These are phyloP conservation scores for Mya arenaria DNA, from an alignment of 1,140 invertebrate genomes.

Conservation along the genomic window DNA sequence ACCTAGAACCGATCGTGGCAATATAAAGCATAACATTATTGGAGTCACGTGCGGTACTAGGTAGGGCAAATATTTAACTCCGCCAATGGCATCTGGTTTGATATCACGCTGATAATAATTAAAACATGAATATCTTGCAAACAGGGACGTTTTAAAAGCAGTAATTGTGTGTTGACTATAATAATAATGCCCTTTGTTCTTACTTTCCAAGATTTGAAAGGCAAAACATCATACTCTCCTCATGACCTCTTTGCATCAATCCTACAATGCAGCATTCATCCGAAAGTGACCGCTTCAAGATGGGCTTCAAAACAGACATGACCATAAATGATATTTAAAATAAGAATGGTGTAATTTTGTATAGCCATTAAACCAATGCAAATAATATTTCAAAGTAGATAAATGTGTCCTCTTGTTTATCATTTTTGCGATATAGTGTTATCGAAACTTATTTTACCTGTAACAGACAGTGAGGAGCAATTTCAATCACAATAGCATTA, in stretches of 20 bases:
- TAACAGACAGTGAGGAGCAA: slow-evolving; percentile 94
- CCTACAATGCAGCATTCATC: not conserved
- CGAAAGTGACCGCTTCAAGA: not conserved
- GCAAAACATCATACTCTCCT: not conserved
- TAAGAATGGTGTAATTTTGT: not conserved
- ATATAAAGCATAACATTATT: no score
- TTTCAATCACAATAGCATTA: slow-evolving; percentile 94
- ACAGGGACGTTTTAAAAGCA: not conserved
- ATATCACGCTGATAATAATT: not conserved
- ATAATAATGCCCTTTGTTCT: not conserved
- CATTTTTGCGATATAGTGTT: slow-evolving; percentile 86
- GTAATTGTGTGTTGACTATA: not conserved
- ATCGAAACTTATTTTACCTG: slow-evolving; percentile 89
- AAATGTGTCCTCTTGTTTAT: slow-evolving; percentile 86
- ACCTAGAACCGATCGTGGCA: no score
- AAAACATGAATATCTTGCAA: not conserved
- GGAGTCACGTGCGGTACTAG: no score
- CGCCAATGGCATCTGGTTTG: not conserved
- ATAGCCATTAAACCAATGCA: not conserved
- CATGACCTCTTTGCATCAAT: slow-evolving; percentile 6
- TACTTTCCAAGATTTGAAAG: slow-evolving; percentile 30
- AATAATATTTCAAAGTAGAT: not conserved
- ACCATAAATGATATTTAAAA: not conserved
- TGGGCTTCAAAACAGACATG: not conserved
- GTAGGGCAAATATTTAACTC: not conserved